These are phyloP conservation scores for Gallinago solitaria DNA, from an alignment of 2,797 vertebrate genomes.

Conservation along the genomic window DNA sequence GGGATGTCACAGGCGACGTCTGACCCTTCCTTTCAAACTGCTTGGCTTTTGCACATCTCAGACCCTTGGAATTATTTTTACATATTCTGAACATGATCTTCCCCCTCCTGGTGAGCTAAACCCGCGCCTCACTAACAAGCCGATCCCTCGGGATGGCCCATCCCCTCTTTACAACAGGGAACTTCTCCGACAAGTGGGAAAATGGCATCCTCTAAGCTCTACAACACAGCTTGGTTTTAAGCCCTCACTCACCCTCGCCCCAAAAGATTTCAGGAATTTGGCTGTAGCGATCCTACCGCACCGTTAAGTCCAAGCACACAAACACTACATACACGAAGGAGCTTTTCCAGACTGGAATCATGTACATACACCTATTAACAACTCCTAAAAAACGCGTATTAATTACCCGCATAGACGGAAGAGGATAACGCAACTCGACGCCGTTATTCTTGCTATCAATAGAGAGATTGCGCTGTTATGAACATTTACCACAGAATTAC, in stretches of 20 bases:
- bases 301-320: background rate
- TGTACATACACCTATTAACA: background rate
- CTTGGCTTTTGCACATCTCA: background rate
- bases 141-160: background rate
- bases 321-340: background rate
- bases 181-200: background rate
- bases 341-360: background rate
- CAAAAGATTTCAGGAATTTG: background rate
- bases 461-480: background rate
- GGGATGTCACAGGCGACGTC: rapidly evolving
- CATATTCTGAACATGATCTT: background rate
- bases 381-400: background rate
- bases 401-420: background rate
- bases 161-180: background rate
- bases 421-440: background rate
- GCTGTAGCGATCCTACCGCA: background rate
- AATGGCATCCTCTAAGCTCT: background rate
- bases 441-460: background rate
- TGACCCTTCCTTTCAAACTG: background rate
- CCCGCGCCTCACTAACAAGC: background rate
- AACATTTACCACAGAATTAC: background rate
- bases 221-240: background rate
- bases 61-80: background rate
- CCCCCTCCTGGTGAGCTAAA: background rate
- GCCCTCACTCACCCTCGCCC: background rate